Conservation (phyloP, 1,140 invertebrate genomes). For the Conopomorpha cramerella region DNA sequence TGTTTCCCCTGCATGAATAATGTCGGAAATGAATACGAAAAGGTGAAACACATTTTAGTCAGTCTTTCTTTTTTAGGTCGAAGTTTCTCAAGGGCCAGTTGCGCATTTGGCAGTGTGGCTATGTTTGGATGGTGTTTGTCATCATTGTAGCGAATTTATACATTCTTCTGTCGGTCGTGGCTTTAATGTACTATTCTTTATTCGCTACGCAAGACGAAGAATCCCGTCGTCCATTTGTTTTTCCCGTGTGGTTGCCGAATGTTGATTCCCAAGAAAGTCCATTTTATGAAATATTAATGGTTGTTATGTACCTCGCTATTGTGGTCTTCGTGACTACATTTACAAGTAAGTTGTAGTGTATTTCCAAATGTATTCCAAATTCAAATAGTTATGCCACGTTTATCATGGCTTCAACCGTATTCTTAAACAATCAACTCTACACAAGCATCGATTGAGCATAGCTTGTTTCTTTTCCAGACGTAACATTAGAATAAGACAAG, state of each 20-base stretch:
- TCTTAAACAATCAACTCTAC: too few species aligned
- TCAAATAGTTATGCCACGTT: too few species aligned
- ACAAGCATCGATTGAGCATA: too few species aligned
- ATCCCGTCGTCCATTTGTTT: constrained; percentile 18
- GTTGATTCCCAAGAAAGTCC: constrained; percentile 27
- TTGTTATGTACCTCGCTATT: constrained; percentile 9
- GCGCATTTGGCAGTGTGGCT: constrained; percentile 20
- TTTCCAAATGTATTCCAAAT: too few species aligned
- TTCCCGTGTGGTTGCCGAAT: constrained; percentile 24
- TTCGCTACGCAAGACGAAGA: constrained; percentile 18
- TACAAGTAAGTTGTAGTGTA: constrained; percentile 21
- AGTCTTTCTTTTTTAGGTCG: constrained; percentile 14
- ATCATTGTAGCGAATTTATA: constrained; percentile 6
- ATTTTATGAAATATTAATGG: constrained; percentile 27
- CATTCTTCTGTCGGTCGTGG: constrained; percentile 6
- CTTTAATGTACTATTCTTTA: constrained; percentile 17
- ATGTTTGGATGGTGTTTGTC: constrained; percentile 13
- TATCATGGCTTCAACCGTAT: too few species aligned
- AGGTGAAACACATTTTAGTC: too few species aligned
- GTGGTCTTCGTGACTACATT: constrained; percentile 15
- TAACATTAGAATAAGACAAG: too few species aligned
- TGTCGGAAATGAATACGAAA: too few species aligned
- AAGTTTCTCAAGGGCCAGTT: constrained; percentile 20
- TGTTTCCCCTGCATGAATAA: too few species aligned
- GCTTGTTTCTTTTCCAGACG: too few species aligned